Evolutionary conservation across 2,113 vertebrate genomes (phyloP), one percentile per base, ranked within the genome.

Genomic region (Archilochus colubris): DNA sequence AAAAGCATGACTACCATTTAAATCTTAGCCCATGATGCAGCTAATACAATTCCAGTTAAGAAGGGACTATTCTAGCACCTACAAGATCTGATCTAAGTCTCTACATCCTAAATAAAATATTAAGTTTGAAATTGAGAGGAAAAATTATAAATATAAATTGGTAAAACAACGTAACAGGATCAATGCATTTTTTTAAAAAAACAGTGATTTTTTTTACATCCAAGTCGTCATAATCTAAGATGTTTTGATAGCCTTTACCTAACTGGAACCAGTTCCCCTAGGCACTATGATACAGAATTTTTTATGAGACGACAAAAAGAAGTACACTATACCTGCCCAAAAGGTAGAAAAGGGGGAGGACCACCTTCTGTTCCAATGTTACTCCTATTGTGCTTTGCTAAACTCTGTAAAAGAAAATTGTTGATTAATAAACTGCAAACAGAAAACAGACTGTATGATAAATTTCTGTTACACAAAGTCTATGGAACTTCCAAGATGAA

Each of bases 361-460:
- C 99, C 99, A 58, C 99, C 99, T 97, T 99, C 99, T 7, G 99
- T 98, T 95, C 99, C 99, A 89, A 99, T 98, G 97, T 99, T 99
- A 95, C 97, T 99, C 97, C 99, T 98, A 96, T 96, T 99, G 97
- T 99, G 99, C 96, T 99, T 99, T 87, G 99, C 98, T 97, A 99
- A 98, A 96, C 99, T 99, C 99, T 99, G 92, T 62, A 79, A 95
- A 93, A 86, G 50, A 97, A 92, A 66, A 19, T 3, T 48, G 3
- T 22, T 59, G 44, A 94, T 67, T 76, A 68, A 91, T 17, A 75
- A 78, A 61, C n/a, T 51, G 43, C 21, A 64, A 93, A 58, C 6
- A 88, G 38, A 77, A 93, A 73, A 3, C 7, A 62, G 12, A 48
- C 28, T 62, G 20, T 44, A 59, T 43, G 14, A 80, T 12, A 92